Evolutionary conservation across 2,113 vertebrate species (phyloP), one percentile per base, ranked within the genome.

Genomic region (Datnioides undecimradiatus): DNA sequence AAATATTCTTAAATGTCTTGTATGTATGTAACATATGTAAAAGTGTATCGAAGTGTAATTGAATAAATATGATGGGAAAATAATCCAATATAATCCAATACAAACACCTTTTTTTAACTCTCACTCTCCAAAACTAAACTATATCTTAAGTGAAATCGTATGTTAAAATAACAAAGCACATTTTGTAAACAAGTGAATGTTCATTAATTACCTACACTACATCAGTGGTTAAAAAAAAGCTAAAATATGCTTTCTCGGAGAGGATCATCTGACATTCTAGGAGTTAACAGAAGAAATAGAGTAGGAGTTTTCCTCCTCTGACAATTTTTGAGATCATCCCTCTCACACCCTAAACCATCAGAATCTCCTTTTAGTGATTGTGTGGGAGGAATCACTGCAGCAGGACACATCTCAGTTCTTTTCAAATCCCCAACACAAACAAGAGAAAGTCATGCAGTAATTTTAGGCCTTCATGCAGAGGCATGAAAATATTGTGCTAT

Each of bases 381-480:
- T 51, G 76, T 80, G 57, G 54, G 76, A 73, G 72, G 55, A 80
- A 72, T 73, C 31, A 10, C 48, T 76, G 66, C 59, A 64, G 74
- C 79, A 67, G 80, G 63, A 51, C 55, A 76, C 80, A 76, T 81
- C 66, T 60, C 23, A 23, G 10, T 14, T 57, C 12, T 48, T 58
- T 40, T 65, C 40, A 87, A 91, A 88, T 86, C 78, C 66, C 58
- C 58, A 82, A 87, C 88, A 81, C 89, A 91, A 88, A 90, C 71
- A 82, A 17, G 16, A n/a, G 25, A 83, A 82, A 72, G 73, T 65
- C 16, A 41, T 59, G 40, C 40, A 59, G 43, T 25, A 41, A 34
- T 79, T 67, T 60, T 12, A 57, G 72, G 36, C 45, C 51, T 66
- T 78, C 69, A 71, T 43, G 66, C 36, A 2, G 34, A 33, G 60